Evolutionary conservation across 2,113 vertebrate genomes (phyloP), one percentile per base, ranked within the genome.

Genomic region (Nesogale talazaci): DNA sequence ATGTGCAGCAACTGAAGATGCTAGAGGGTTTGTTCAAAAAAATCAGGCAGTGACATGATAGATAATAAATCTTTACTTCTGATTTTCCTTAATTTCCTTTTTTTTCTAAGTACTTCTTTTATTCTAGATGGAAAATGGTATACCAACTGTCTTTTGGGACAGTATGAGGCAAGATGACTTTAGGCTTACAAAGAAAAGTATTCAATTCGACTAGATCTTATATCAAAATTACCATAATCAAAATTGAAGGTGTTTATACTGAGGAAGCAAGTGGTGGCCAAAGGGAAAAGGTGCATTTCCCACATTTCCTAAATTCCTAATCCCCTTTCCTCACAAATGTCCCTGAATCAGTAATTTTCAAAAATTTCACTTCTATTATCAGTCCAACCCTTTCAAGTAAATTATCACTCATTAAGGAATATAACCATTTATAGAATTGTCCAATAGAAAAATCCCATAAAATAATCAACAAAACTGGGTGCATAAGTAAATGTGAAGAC

Each of bases 381-480:
- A 29, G 74, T 69, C 36, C 25, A 40, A 69, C 38, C 19, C 31
- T 42, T 84, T 31, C 34, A 63, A 80, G 4, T 69, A 46, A 5
- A 6, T 46, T 22, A 76, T 65, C 52, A 67, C 56, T 40, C 1
- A n/a, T 90, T 42, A 93, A 52, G 15, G 61, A 92, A 81, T 34
- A 90, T 27, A 2, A 23, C 16, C 25, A 0, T 1, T 61, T 89
- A 40, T 63, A 59, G 81, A 80, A 76, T 27, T 88, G 40, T 52
- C 87, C 0, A 96, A 85, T 46, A 94, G 92, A 9, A 0, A 0
- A 27, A 16, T 80, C 84, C 27, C 93, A 52, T 4, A 96, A 97
- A 97, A 93, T 86, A 92, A 89, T 88, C 57, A 92, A 92, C 96
- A 96, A 46, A 46, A 46, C 10, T 46, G 42, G 42, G 42, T 46